Base-by-base conservation (phyloP, 2,797 vertebrate species). In the Sebastes diploproa region DNA sequence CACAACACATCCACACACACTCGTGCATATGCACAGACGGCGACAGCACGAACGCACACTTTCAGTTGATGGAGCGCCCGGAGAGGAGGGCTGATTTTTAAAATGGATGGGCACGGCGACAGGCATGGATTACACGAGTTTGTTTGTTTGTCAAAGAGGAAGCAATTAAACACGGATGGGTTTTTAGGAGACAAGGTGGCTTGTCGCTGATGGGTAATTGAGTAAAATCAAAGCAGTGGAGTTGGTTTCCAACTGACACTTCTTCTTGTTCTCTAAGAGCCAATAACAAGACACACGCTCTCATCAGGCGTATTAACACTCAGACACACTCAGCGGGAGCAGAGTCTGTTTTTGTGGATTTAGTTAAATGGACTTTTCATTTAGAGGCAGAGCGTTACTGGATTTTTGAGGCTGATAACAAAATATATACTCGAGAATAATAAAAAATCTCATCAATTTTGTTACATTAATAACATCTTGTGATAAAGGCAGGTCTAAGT, bases 131-230 rank as follows among this genome's bases (percentile, higher is more conserved):
- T 74, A 84, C 84, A 75, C 54, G 7, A 66, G 65, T 83, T 83
- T 82, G 77, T 88, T 84, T 84, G 62, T 86, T 90, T 89, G 78
- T 89, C 77, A 82, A 62, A 61, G 75, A 83, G 75, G 66, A 76
- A 66, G 73, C 80, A 89, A 89, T 92, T 92, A 91, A 88, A 86
- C 75, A 60, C 13, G n/a, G 68, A 77, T 46, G 75, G 27, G 50
- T 38, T 86, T 91, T 90, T 72, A 84, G 71, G 72, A 76, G 81
- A 86, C 86, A 59, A 56, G 86, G 84, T 52, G 78, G 71, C 65
- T 59, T 16, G 74, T 78, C 18, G 12, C 81, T 82, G 82, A 84
- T 50, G 76, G 73, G 62, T 68, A 68, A 84, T 82, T 59, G 72
- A 81, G 79, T 63, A 22, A 84, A 90, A 80, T 78, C 58, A 86